Conservation (phyloP, 2,113 vertebrate species). For the Rhizomys pruinosus region DNA sequence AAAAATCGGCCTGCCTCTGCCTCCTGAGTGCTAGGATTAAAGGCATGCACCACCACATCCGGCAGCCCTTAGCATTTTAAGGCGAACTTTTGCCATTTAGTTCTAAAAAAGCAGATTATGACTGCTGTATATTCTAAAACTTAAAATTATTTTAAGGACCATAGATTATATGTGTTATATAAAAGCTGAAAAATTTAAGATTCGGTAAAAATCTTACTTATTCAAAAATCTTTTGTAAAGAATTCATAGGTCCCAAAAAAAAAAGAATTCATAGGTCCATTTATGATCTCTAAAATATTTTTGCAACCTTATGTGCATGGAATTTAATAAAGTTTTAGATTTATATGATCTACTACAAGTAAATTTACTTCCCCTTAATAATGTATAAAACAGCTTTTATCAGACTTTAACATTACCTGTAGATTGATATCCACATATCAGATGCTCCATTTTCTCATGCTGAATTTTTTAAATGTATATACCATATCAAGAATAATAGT, state of each 20-base stretch:
- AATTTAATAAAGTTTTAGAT: neutral
- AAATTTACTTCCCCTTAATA: neutral
- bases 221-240: slow-evolving; percentile 31
- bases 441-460: neutral
- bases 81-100: neutral
- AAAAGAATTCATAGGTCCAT: neutral
- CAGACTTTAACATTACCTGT: neutral
- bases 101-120: slow-evolving; percentile 10
- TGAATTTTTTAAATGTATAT: slow-evolving; percentile 13
- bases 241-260: too few relatives aligned
- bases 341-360: neutral
- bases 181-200: slow-evolving; percentile 33
- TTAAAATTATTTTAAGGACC: neutral
- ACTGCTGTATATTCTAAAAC: slow-evolving; percentile 4
- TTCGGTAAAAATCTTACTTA: slow-evolving; percentile 40
- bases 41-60: too few relatives aligned
- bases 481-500: slow-evolving; percentile 43
- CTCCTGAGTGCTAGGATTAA: too few relatives aligned
- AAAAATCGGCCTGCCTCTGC: too few relatives aligned
- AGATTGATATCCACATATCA: neutral
- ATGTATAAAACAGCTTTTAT: slow-evolving; percentile 27
- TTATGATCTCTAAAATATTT: slow-evolving; percentile 46
- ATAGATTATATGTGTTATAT: neutral
- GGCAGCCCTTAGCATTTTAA: neutral
- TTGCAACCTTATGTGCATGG: neutral